These are phyloP conservation scores for Poecilia picta DNA, from an alignment of 2,797 vertebrate species.

Conservation along the genomic window DNA sequence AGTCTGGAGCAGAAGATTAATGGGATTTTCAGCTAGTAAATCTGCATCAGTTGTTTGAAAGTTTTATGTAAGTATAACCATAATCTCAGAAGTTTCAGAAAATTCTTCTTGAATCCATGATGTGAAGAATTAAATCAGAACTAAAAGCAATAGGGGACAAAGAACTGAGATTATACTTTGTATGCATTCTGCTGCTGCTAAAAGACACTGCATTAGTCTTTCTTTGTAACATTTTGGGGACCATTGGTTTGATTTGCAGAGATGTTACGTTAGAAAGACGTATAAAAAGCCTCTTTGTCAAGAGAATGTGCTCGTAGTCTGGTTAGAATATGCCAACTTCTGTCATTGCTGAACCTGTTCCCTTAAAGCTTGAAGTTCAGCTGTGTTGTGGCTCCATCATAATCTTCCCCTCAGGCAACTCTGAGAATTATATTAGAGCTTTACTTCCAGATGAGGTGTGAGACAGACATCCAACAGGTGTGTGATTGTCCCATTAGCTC, in stretches of 20 bases:
- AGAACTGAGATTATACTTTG: background rate
- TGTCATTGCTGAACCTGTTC: background rate
- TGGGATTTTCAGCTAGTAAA: background rate
- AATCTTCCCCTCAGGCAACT: background rate
- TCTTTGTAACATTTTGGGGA: background rate
- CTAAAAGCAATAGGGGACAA: background rate
- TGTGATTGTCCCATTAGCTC: constrained; percentile 72
- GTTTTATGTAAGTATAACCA: background rate
- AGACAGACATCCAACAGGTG: constrained; percentile 57
- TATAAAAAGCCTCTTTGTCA: background rate
- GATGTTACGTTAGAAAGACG: background rate
- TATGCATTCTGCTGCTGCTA: background rate
- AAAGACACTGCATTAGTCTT: background rate
- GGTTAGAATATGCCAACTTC: background rate
- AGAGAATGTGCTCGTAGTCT: background rate
- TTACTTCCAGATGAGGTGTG: constrained; percentile 32
- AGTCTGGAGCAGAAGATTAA: background rate
- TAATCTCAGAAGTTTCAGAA: background rate
- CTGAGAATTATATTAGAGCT: constrained; percentile 33
- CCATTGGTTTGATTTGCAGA: background rate
- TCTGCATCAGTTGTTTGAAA: background rate
- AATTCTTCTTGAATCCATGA: background rate
- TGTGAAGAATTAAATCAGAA: background rate
- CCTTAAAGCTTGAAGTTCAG: background rate
- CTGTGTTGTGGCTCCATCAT: background rate